These are phyloP conservation scores for Melanotaenia trifasciata DNA, from an alignment of 2,797 vertebrate species.

Conservation along the genomic window DNA sequence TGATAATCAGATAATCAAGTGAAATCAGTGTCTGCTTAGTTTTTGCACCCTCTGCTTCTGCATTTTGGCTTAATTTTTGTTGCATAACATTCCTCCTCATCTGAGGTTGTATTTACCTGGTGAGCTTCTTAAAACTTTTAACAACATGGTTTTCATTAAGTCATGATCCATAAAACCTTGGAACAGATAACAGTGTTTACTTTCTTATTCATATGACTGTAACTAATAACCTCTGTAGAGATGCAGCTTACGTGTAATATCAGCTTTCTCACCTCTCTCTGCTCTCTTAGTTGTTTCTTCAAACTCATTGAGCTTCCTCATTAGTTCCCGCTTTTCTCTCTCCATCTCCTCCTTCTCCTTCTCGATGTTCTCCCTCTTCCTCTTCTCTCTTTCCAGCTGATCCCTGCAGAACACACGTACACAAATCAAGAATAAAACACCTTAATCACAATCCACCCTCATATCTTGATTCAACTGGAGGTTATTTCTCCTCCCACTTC, in stretches of 20 bases:
- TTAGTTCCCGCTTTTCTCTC: conserved; percentile 91
- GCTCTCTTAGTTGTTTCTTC: conserved; percentile 94
- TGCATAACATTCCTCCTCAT: not conserved
- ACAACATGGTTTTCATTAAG: not conserved
- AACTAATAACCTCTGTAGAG: not conserved
- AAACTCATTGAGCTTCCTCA: conserved; percentile 88
- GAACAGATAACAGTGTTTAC: not conserved
- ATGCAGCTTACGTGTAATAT: accelerated
- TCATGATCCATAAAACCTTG: not conserved
- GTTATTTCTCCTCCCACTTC: not conserved
- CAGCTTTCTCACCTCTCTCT: conserved; percentile 87
- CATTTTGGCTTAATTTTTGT: not conserved
- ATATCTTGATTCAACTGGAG: not conserved
- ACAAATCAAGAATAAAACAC: not conserved
- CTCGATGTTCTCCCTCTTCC: conserved; percentile 89
- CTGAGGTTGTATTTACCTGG: not conserved
- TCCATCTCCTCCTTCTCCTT: conserved; percentile 93
- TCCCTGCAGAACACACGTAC: conserved; percentile 79
- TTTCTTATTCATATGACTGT: not conserved
- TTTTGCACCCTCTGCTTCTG: not conserved
- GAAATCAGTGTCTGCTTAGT: not conserved
- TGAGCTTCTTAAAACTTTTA: not conserved
- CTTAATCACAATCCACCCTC: not conserved
- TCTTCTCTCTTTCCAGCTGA: conserved; percentile 92
- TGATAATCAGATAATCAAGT: not conserved